A percentile compares a stretch with the other conserved stretches of the same genome.
These are phyloP conservation scores for Poeciliopsis paucimaculata DNA, from an alignment of 2,797 vertebrate genomes.

Conservation along the genomic window DNA sequence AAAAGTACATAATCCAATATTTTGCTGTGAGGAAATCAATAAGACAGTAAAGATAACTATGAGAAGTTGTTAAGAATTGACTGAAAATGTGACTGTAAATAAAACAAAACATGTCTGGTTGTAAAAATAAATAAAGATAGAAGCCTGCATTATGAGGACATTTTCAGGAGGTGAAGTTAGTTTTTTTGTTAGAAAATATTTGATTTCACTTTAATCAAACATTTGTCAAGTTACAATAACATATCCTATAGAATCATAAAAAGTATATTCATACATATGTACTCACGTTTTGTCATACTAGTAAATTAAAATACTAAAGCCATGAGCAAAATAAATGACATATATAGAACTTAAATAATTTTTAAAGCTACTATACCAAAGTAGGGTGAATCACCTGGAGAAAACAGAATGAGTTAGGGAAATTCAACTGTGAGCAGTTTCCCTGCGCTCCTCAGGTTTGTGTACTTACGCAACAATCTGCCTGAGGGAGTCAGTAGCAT, in stretches of 20 bases:
- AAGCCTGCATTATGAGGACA: background rate
- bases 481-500: conserved; percentile 58
- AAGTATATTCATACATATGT: background rate
- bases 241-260: background rate
- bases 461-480: conserved; percentile 48
- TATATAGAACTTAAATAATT: background rate
- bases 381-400: conserved; percentile 12
- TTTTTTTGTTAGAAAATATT: background rate
- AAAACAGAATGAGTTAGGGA: conserved; percentile 24
- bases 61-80: background rate
- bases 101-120: background rate
- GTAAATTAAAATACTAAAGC: background rate
- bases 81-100: background rate
- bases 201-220: background rate
- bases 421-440: conserved; percentile 35
- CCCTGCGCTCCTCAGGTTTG: conserved; percentile 37
- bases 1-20: too few relatives aligned
- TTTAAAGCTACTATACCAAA: background rate
- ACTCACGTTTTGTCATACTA: background rate
- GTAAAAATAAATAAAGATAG: background rate
- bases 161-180: background rate
- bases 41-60: background rate
- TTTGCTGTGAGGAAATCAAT: background rate
- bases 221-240: background rate
- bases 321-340: background rate